Evolutionary conservation across 2,113 vertebrate species (phyloP).

Genomic region (Micronycteris hirsuta): DNA sequence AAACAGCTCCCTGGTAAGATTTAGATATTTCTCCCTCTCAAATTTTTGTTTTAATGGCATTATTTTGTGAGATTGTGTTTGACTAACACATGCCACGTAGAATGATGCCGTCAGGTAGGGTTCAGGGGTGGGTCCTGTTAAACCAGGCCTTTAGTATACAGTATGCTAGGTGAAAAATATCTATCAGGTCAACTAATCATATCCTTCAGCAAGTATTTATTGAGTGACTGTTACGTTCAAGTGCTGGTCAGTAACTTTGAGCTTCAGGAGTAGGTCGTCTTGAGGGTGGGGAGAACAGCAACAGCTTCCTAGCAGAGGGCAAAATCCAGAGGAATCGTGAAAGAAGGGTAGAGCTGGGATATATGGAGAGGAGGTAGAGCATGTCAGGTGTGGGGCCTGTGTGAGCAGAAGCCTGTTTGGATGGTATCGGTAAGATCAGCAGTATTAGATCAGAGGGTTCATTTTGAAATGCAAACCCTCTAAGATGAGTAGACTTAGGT

Average conservation of each 20-base stretch:
- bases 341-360: not conserved
- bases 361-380: not conserved
- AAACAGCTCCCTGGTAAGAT: not conserved
- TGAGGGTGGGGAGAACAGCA: not conserved
- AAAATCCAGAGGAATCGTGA: not conserved
- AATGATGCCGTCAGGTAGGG: not conserved
- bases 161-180: not conserved
- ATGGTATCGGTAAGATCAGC: not conserved
- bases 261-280: not conserved
- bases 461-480: not conserved
- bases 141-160: not conserved
- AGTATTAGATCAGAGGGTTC: not conserved
- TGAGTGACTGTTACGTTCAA: not conserved
- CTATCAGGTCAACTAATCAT: not conserved
- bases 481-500: not conserved
- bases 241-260: not conserved
- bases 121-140: not conserved
- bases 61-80: not conserved
- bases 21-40: not conserved
- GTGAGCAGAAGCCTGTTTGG: not conserved
- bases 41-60: not conserved
- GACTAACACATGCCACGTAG: not conserved
- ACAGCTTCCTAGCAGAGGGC: not conserved
- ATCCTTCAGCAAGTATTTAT: not conserved
- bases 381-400: rapidly evolving